These are phyloP conservation scores for Mamestra configurata DNA, from an alignment of 1,140 invertebrate species.

Conservation along the genomic window DNA sequence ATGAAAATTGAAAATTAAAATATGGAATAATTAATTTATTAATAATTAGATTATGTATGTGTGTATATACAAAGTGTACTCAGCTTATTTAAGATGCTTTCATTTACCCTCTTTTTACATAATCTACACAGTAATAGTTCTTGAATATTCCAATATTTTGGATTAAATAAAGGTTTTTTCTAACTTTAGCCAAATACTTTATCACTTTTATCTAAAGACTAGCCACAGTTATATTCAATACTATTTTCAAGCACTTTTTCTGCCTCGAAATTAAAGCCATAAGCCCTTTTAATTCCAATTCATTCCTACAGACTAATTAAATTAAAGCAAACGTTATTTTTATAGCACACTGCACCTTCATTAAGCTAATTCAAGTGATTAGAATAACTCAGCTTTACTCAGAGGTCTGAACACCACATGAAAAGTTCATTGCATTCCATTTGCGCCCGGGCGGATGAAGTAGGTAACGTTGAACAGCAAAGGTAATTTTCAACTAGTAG, in stretches of 20 bases:
- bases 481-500: conserved; percentile 48
- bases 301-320: conserved; percentile 6
- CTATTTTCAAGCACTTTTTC: background rate
- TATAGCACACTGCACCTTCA: conserved; percentile 32
- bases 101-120: too few species aligned
- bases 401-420: conserved; percentile 16
- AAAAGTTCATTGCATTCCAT: conserved; percentile 47
- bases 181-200: too few species aligned
- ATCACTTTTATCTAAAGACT: too few species aligned
- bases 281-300: background rate
- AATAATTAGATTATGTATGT: too few species aligned
- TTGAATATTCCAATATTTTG: background rate
- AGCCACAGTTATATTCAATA: too few species aligned
- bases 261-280: background rate
- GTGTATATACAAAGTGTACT: too few species aligned
- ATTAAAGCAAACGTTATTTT: conserved; percentile 36
- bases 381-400: conserved; percentile 26
- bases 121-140: too few species aligned
- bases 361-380: conserved; percentile 42
- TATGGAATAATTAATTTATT: too few species aligned
- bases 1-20: too few species aligned
- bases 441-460: conserved; percentile 29
- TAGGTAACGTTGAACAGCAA: conserved; percentile 39
- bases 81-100: too few species aligned
- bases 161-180: too few species aligned